Base-by-base conservation (phyloP, 2,888 invertebrate species). In the Pristionchus arcanus region DNA sequence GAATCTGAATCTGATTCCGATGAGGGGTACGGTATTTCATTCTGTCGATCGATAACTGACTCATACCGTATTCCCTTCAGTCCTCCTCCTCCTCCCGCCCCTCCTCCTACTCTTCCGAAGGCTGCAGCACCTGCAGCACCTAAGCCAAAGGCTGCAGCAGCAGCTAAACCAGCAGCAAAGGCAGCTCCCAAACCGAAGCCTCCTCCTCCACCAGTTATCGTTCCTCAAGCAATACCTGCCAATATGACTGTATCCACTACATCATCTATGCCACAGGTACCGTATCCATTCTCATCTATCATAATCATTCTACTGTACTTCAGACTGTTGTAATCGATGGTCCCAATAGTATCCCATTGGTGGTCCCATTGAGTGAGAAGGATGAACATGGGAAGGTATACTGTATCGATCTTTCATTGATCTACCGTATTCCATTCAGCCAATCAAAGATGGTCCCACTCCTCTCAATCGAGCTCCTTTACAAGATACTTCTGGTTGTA, bases 111-210 rank as follows among this genome's bases (percentile, higher is more conserved):
- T 25, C 21, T 19, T 42, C 77, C 77, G 13, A 74, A 74, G 34
- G 15, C 74, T 21, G 34, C 31, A 7, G 15, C 66, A 66, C 42
- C 77, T 42, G 21, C 77, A 34, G 77, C 77, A 42, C 31, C 77
- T 42, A 77, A 77, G 77, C 77, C 77, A 13, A 77, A 77, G 77
- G 77, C 42, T 13, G 77, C 77, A 42, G 42, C 49, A 42, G 77
- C 77, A 42, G 77, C 77, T 21, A 77, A 77, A 42, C 77, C 77
- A 42, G 77, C 77, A 42, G 77, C 77, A 34, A 77, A 77, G 77
- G 42, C 42, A 37, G 77, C 16, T 2, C 42, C 49, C 42, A 77
- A 77, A 42, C 77, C 77, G 77, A 77, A 77, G 77, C 77, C 77
- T 25, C 77, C 77, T 42, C 77, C 77, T 77, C 77, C 77, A 7